Base-by-base conservation (phyloP, 2,113 vertebrate species). In the Ailurus styani region DNA sequence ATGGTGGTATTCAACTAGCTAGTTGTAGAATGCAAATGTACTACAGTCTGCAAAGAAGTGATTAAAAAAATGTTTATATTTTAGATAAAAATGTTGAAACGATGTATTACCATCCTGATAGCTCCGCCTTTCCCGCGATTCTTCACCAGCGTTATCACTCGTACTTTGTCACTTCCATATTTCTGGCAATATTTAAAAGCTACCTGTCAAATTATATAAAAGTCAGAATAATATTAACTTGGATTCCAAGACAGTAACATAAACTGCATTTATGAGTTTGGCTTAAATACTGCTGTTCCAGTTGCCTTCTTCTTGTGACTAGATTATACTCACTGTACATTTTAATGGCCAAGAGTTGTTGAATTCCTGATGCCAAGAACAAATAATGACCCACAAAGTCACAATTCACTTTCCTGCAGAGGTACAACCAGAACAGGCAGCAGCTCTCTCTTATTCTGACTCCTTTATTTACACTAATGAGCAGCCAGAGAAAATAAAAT, bases 101-200 rank as follows among this genome's bases (percentile, higher is more conserved):
- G 29, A 68, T 81, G 42, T 52, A 91, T 98, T 99, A 99, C 99
- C 99, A 99, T 99, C 90, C 98, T 99, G 82, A 99, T 98, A 42
- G 99, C 99, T 84, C 99, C 99, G 5, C 99, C 99, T 98, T 99
- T 99, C 45, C 99, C 99, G 87, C 99, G 98, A 98, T 99, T 99
- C 98, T 99, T 99, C 98, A 99, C 98, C 95, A 99, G 98, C 0
- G 99, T 99, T 97, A 99, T 98, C 62, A 99, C 99, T 70, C 99
- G 99, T 42, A 99, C 99, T 99, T 99, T 99, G 97, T 99, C 99
- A 57, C 99, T 99, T 84, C 99, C 99, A 7, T 99, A 99, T 97
- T 99, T 99, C 98, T 98, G 99, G 66, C 98, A 99, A 98, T 99
- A 99, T 57, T 98, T 98, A 97, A 99, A 95, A 96, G 99, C 99